Evolutionary conservation across 2,113 vertebrate genomes (phyloP).

Genomic region (Microcebus murinus): DNA sequence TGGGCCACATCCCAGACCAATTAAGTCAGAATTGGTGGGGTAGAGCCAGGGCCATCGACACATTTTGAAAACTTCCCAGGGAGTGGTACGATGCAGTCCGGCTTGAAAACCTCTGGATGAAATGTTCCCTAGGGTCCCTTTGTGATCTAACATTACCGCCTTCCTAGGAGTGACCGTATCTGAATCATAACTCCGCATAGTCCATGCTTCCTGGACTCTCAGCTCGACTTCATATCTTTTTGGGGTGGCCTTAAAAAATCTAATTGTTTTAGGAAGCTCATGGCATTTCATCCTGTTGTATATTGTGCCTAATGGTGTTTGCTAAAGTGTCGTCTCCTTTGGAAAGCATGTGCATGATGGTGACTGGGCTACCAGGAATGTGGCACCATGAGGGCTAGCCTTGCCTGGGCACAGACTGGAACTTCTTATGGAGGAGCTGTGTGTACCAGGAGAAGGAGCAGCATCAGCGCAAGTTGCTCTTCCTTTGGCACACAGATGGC

Average conservation of each 20-base stretch:
- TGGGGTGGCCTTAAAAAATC: neutral
- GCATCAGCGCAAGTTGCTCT: neutral
- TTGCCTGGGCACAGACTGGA: neutral
- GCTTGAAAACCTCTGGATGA: neutral
- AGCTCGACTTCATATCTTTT: neutral
- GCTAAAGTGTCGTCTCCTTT: neutral
- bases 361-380: neutral
- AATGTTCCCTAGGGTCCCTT: neutral
- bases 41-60: neutral
- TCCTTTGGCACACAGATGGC: neutral
- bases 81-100: neutral
- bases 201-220: neutral
- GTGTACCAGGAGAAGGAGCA: neutral
- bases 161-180: neutral
- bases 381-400: neutral
- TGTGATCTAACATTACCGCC: neutral
- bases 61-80: neutral
- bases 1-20: neutral
- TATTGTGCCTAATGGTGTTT: neutral
- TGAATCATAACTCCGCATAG: neutral
- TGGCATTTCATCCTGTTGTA: neutral
- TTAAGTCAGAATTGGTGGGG: neutral
- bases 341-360: fast-evolving
- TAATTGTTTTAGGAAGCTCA: neutral
- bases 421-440: neutral